These are phyloP conservation scores for Ganaspis sp. DNA, from an alignment of 1,140 invertebrate species.

Conservation along the genomic window DNA sequence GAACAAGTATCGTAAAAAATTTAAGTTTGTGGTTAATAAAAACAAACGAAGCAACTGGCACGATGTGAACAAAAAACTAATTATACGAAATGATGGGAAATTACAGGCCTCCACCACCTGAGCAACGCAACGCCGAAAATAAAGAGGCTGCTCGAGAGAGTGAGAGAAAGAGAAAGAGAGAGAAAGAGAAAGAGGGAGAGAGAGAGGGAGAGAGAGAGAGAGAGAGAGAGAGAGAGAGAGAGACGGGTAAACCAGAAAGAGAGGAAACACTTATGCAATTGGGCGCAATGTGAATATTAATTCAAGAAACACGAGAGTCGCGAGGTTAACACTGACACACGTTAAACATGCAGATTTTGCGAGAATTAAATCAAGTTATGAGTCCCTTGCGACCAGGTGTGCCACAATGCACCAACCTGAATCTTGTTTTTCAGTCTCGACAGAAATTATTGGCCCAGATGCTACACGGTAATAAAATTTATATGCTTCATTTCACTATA, in stretches of 20 bases:
- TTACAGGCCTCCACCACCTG: conserved; percentile 40
- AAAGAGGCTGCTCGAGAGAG: neutral
- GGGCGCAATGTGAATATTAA: conserved; percentile 34
- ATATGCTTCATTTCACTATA: neutral
- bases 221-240: neutral
- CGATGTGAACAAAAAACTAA: conserved; percentile 49
- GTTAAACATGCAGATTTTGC: conserved; percentile 24
- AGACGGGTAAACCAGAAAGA: neutral
- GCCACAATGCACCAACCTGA: neutral
- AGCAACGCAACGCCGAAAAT: conserved; percentile 5
- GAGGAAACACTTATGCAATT: conserved; percentile 21
- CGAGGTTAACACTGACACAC: neutral
- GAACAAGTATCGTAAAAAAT: conserved; percentile 10
- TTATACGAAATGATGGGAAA: conserved; percentile 51
- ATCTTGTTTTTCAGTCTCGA: neutral
- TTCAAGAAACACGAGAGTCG: conserved; percentile 4
- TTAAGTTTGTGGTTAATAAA: conserved; percentile 31
- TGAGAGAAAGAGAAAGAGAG: neutral
- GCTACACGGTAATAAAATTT: neutral
- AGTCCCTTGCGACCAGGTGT: neutral
- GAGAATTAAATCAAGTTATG: conserved; percentile 18
- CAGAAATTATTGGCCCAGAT: neutral
- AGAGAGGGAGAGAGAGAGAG: neutral
- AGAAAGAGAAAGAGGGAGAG: neutral
- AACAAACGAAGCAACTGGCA: conserved; percentile 25